A percentile compares a stretch with the other conserved stretches of the same genome.
Conservation (phyloP, 2,113 vertebrate species). For the Saccopteryx leptura region DNA sequence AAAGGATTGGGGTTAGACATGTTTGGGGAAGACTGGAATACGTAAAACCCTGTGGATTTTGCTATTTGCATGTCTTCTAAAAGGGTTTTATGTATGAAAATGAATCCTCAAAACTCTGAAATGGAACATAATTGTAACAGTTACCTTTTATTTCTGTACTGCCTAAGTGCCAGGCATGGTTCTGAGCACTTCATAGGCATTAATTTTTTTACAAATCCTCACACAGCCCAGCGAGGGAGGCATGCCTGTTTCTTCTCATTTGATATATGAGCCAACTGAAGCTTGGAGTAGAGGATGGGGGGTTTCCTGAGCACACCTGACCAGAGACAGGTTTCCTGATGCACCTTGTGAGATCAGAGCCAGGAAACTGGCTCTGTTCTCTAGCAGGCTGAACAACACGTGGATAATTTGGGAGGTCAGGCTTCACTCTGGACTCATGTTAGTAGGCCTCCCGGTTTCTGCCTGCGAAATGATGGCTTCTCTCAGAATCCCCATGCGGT, state of each 20-base stretch:
- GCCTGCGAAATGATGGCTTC: not conserved
- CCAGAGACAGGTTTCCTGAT: not conserved
- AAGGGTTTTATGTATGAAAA: not conserved
- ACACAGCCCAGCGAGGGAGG: not conserved
- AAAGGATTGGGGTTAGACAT: not conserved
- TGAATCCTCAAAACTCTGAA: not conserved
- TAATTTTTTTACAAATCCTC: not conserved
- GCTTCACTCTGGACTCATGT: not conserved
- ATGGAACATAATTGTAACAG: not conserved
- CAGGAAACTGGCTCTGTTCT: not conserved
- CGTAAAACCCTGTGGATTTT: not conserved
- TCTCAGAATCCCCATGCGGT: not conserved
- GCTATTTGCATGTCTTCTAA: not conserved
- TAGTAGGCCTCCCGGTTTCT: conserved; percentile 54
- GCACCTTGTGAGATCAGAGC: not conserved
- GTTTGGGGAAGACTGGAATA: not conserved
- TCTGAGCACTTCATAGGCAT: not conserved
- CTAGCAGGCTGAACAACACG: too few species aligned
- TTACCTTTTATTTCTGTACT: not conserved
- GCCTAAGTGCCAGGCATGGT: not conserved
- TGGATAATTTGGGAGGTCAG: conserved; percentile 35
- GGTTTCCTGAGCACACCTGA: not conserved
- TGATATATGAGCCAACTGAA: not conserved
- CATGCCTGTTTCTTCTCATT: not conserved
- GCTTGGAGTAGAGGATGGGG: not conserved